Evolutionary conservation across 2,113 vertebrate genomes (phyloP).

Genomic region (Calyptomena viridis): DNA sequence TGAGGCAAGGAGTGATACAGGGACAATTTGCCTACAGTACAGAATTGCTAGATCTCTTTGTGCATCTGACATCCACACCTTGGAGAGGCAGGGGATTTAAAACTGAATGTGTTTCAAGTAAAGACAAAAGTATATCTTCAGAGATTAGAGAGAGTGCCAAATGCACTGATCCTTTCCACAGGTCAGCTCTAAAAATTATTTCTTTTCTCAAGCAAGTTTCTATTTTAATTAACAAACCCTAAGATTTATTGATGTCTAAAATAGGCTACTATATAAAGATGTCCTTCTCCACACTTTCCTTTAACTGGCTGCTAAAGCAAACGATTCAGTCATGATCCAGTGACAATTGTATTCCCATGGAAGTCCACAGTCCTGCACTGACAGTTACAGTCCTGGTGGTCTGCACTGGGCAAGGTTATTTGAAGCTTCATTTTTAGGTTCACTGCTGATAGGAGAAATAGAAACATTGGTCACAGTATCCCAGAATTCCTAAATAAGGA

Average conservation of each 20-base stretch:
- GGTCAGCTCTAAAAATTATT: not conserved
- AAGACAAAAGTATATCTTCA: not conserved
- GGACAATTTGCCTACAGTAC: not conserved
- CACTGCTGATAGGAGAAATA: too few relatives aligned
- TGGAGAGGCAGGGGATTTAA: not conserved
- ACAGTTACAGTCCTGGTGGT: not conserved
- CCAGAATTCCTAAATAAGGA: too few relatives aligned
- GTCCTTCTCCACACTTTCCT: not conserved
- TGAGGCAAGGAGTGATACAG: not conserved
- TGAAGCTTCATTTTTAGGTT: not conserved
- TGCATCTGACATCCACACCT: not conserved
- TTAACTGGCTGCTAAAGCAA: not conserved
- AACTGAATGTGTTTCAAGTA: not conserved
- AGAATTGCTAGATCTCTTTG: not conserved
- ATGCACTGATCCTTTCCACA: not conserved
- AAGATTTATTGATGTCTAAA: not conserved
- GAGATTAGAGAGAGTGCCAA: not conserved
- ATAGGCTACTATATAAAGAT: not conserved
- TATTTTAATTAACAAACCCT: not conserved
- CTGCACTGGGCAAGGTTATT: not conserved
- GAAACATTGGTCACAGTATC: too few relatives aligned
- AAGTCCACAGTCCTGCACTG: not conserved
- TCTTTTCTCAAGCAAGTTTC: not conserved
- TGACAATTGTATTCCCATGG: not conserved
- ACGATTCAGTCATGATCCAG: not conserved